Conservation (phyloP, 2,113 vertebrate genomes). For the Nibea coibor region DNA sequence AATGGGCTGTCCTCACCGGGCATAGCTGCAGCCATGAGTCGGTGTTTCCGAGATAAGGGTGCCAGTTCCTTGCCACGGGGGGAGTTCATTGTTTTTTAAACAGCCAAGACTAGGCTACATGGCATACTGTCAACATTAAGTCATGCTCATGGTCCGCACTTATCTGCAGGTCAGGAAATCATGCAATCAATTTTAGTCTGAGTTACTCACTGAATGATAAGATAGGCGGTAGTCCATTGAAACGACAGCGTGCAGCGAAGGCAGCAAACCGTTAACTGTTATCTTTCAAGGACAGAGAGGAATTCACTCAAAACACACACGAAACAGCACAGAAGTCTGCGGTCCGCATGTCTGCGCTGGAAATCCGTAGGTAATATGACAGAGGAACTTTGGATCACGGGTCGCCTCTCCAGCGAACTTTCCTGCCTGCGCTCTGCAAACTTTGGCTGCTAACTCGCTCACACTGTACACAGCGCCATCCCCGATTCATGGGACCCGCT, state of each 20-base stretch:
- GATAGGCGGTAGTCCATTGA: conserved; percentile 67
- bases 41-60: conserved; percentile 90
- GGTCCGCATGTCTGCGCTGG: conserved; percentile 58
- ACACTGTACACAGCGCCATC: conserved; percentile 85
- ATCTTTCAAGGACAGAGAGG: conserved; percentile 38
- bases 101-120: conserved; percentile 62
- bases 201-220: conserved; percentile 68
- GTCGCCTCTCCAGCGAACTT: conserved; percentile 80
- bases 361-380: conserved; percentile 49
- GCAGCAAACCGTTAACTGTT: conserved; percentile 56
- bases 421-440: conserved; percentile 80
- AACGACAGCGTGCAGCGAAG: conserved; percentile 60
- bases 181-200: conserved; percentile 54
- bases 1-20: conserved; percentile 80
- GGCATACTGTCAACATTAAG: conserved; percentile 49
- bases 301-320: conserved; percentile 44
- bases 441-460: conserved; percentile 83
- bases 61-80: conserved; percentile 80
- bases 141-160: conserved; percentile 55
- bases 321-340: conserved; percentile 33
- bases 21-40: conserved; percentile 89
- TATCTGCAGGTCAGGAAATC: conserved; percentile 54
- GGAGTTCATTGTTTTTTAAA: conserved; percentile 78
- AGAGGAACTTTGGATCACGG: conserved; percentile 48
- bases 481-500: conserved; percentile 74